phyloP scores from a whole-genome alignment of 37 sponge, comb jelly and placozoan genomes.

The Trichoplax adhaerens region DNA sequence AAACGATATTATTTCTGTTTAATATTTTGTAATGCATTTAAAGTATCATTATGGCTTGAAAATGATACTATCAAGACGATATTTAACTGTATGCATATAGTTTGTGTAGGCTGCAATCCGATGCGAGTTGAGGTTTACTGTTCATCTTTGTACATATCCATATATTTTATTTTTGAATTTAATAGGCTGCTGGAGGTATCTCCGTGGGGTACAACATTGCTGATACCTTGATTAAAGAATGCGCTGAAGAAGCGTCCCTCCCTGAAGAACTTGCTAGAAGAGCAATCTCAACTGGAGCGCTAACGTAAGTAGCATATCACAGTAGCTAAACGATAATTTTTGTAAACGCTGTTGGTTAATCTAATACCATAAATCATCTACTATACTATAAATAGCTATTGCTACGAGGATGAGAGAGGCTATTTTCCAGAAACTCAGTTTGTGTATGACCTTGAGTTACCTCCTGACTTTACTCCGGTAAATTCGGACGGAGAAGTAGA shows the following conservation, averaged over 20 bases:
- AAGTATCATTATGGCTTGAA: too few species aligned
- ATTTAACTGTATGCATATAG: too few species aligned
- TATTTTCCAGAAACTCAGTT: constrained; percentile 37
- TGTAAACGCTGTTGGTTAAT: constrained; percentile 5
- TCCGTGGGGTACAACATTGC: constrained; percentile 13
- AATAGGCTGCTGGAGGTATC: constrained; percentile 31
- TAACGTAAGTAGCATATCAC: constrained; percentile 15
- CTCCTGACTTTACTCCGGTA: constrained; percentile 39
- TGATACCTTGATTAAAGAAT: constrained; percentile 44
- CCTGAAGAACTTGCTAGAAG: constrained; percentile 13
- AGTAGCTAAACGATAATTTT: not conserved
- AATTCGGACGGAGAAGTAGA: constrained; percentile 44
- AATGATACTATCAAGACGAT: too few species aligned
- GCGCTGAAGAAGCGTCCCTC: constrained; percentile 42
- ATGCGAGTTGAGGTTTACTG: too few species aligned
- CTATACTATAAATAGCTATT: constrained; percentile 13
- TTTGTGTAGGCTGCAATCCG: too few species aligned
- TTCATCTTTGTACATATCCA: too few species aligned
- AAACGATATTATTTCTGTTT: constrained; percentile 1
- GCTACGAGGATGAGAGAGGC: constrained; percentile 22
- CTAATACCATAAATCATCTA: not conserved
- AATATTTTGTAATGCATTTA: not conserved
- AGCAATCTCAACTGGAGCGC: constrained; percentile 32
- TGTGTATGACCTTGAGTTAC: constrained; percentile 49
- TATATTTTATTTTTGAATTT: too few species aligned